Evolutionary conservation across 2,888 invertebrate species (phyloP), one percentile per base, ranked within the genome.

Genomic region (Physocephala rufipes): DNA sequence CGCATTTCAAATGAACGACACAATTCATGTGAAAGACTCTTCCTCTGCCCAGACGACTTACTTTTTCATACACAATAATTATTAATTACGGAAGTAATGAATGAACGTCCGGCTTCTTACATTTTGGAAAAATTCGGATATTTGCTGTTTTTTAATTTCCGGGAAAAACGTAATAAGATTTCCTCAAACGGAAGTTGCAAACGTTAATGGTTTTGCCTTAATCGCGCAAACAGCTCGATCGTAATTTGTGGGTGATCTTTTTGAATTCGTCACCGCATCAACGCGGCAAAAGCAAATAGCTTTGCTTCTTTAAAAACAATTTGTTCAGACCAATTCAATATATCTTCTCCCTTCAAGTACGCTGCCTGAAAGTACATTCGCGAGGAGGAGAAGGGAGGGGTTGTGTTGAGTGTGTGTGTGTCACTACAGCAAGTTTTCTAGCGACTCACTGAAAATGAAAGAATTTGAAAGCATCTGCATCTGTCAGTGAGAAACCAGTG

Each of bases 401-500:
- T n/a, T n/a, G n/a, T n/a, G n/a, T n/a, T n/a, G n/a, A n/a, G n/a
- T n/a, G n/a, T n/a, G n/a, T n/a, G n/a, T n/a, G n/a, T n/a, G n/a
- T n/a, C n/a, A n/a, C n/a, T n/a, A n/a, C n/a, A n/a, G n/a, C n/a
- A n/a, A n/a, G n/a, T n/a, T n/a, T n/a, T n/a, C n/a, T n/a, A n/a
- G n/a, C n/a, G n/a, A n/a, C n/a, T n/a, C n/a, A 4, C 36, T 9
- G 36, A 36, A 36, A 36, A 36, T 36, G 36, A 4, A 4, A 36
- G 36, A 36, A 36, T 36, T 36, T 36, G 36, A 36, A 36, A 36
- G 53, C 53, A 55, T 12, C 53, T 24, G 53, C 36, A 66, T 66
- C 66, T 65, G 65, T 51, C 65, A 63, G 65, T 28, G n/a, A 51
- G 28, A 26, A 36, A 28, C 28, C 19, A n/a, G 30, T 55, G 21